These are phyloP conservation scores for Poliocrania exsul DNA, from an alignment of 2,797 vertebrate genomes.

Conservation along the genomic window DNA sequence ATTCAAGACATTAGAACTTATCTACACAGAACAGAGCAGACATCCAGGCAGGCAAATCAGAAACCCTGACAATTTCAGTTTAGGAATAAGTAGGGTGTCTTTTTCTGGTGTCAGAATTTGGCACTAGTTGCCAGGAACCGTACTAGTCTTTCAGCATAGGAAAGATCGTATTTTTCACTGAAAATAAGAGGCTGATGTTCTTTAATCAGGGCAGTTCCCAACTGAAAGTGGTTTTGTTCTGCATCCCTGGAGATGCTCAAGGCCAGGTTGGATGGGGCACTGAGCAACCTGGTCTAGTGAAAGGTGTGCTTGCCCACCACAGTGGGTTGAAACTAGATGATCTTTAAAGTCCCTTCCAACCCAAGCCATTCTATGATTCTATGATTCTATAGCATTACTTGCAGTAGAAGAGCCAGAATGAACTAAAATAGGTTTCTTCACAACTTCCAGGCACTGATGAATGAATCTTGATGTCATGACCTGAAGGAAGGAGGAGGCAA, in stretches of 20 bases:
- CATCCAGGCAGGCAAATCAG: background rate
- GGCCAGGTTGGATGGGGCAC: background rate
- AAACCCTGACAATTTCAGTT: background rate
- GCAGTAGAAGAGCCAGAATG: background rate
- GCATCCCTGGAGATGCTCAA: background rate
- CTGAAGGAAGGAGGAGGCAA: background rate
- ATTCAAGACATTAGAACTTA: background rate
- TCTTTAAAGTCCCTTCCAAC: background rate
- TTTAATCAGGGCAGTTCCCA: background rate
- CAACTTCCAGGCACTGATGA: slow-evolving; percentile 29
- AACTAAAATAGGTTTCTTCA: slow-evolving; percentile 41
- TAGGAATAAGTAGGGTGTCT: background rate
- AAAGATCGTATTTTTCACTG: background rate
- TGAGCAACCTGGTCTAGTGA: background rate
- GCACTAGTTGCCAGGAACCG: background rate
- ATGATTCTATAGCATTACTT: background rate
- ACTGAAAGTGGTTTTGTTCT: background rate
- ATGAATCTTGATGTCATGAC: slow-evolving; percentile 11
- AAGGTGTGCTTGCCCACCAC: background rate
- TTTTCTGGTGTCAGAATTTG: background rate
- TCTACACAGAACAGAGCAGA: background rate
- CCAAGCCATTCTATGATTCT: background rate
- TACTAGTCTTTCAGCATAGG: background rate
- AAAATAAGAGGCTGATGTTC: background rate
- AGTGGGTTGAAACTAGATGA: background rate